phyloP scores from a whole-genome alignment of 2,888 invertebrate species.

The Agrotis puta region DNA sequence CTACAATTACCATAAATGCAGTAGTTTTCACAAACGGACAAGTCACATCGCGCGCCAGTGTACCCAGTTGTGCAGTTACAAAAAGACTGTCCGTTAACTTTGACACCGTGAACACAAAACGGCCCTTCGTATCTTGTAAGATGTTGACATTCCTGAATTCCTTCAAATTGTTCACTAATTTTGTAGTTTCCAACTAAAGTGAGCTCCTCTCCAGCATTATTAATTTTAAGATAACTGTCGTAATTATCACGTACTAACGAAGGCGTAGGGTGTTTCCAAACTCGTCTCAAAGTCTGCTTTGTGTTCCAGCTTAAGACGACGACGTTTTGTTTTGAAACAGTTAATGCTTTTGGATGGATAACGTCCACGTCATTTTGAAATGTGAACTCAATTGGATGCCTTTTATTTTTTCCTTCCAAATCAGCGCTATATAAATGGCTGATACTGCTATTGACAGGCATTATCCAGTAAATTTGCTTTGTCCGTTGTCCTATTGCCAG shows the following conservation, averaged over 20 bases:
- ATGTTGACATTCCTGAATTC: not conserved
- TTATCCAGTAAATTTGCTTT: not conserved
- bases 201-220: no score
- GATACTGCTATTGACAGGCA: accelerated
- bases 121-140: not conserved
- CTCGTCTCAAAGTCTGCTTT: accelerated
- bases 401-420: not conserved
- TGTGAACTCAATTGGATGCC: no score
- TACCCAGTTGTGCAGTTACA: conserved; percentile 12
- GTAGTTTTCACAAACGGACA: not conserved
- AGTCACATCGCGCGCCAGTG: not conserved
- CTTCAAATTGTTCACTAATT: conserved; percentile 1
- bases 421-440: not conserved
- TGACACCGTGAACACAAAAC: conserved; percentile 11
- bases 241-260: no score
- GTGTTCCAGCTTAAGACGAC: accelerated
- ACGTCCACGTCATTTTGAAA: no score
- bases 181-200: not conserved
- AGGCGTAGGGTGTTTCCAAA: not conserved
- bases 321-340: not conserved
- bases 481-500: not conserved
- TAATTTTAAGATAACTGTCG: accelerated
- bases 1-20: conserved; percentile 1
- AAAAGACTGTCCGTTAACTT: not conserved
- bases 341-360: not conserved